phyloP scores from a whole-genome alignment of 2,888 invertebrate genomes.

The Geophilus truncorum region DNA sequence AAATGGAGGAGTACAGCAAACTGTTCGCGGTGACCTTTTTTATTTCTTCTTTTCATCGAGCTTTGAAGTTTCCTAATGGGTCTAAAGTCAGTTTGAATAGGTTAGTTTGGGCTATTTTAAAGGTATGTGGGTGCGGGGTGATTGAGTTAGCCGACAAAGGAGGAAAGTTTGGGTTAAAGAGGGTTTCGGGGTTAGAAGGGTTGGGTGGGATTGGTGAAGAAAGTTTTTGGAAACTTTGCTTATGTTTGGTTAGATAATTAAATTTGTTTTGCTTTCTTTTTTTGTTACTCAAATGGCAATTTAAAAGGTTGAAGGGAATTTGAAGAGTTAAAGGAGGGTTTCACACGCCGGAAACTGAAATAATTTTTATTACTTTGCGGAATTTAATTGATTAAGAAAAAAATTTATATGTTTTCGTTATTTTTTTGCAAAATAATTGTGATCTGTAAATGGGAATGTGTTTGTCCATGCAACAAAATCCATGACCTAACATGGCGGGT shows the following conservation, averaged over 20 bases:
- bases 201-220: no score
- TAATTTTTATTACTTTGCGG: background rate
- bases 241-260: background rate
- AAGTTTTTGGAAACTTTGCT: no score
- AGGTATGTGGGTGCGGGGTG: no score
- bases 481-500: slow-evolving; percentile 20
- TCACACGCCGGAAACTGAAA: background rate
- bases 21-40: background rate
- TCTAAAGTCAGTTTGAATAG: background rate
- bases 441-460: slow-evolving; percentile 6
- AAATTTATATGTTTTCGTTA: no score
- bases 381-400: background rate
- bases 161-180: no score
- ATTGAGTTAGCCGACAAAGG: no score
- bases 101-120: background rate
- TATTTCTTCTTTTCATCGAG: background rate
- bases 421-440: slow-evolving; percentile 6
- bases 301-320: no score
- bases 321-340: background rate
- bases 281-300: no score
- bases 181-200: no score
- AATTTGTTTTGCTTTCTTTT: background rate
- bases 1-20: background rate
- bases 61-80: background rate
- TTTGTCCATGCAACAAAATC: slow-evolving; percentile 16